Evolutionary conservation across 2,888 invertebrate genomes (phyloP), one percentile per base, ranked within the genome.

Genomic region (Drosophila falleni): DNA sequence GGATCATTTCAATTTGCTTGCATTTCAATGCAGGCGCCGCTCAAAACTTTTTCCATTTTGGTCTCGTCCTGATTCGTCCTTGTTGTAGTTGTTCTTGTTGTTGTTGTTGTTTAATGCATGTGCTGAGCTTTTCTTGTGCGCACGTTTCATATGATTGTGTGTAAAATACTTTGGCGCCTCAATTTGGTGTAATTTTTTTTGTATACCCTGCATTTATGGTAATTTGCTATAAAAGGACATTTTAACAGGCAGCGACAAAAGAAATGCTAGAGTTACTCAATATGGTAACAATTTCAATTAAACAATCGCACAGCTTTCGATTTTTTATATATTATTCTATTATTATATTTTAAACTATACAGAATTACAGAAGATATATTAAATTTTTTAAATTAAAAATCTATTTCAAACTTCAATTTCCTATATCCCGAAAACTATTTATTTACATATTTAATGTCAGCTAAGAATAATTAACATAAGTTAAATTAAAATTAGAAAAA

Each of bases 61-160:
- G 53, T 50, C 66, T 64, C 71, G 61, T 70, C 58, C 58, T 59
- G 71, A 16, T 29, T 66, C 55, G 56, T 71, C 70, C 71, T 50
- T 29, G 51, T n/a, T 51, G 44, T 31, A 10, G 55, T 15, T 51
- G 41, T 53, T n/a, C n/a, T n/a, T 51, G 33, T 37, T 64, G 19
- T 41, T 55, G 39, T 42, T 64, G 29, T 46, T 78, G 26, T 78
- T 58, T 74, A 78, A 74, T 80, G 81, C 80, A 80, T 80, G 68
- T 37, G 56, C 65, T 13, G 61, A 61, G 65, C 53, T 66, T 66
- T 71, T 67, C 71, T 69, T 64, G 35, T 60, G 64, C 68, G 51
- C 81, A 82, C 89, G 86, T 88, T 89, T 88, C 72, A 82, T 78
- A 73, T 73, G 88, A 80, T 86, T 86, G 89, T 86, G 86, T 85